Evolutionary conservation across 1,140 invertebrate species (phyloP).

Genomic region (Aphis craccivora): DNA sequence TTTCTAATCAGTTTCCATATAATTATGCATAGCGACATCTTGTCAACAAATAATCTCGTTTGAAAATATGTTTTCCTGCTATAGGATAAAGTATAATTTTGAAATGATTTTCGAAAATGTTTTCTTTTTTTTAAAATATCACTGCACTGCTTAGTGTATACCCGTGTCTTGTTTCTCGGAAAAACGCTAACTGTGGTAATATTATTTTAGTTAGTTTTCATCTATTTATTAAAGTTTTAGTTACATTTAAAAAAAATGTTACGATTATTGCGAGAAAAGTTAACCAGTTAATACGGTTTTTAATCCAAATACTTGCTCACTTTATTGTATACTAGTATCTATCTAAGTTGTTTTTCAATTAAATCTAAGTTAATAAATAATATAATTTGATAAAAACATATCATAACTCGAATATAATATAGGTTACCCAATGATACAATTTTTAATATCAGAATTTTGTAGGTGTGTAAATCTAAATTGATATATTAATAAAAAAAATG

Average conservation of each 20-base stretch:
- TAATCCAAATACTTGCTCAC: neutral
- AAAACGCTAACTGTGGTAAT: neutral
- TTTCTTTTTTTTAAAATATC: neutral
- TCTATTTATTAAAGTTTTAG: neutral
- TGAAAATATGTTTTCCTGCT: neutral
- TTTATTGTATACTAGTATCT: neutral
- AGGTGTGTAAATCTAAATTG: too few relatives aligned
- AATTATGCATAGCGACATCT: neutral
- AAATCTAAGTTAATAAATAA: neutral
- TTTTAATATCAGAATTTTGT: neutral
- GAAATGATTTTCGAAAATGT: neutral
- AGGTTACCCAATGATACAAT: neutral
- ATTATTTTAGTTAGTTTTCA: neutral
- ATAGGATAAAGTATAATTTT: neutral
- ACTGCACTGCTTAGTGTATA: neutral
- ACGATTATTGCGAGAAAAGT: neutral
- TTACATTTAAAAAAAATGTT: neutral
- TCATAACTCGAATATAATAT: neutral
- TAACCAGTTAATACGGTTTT: neutral
- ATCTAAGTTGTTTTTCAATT: neutral
- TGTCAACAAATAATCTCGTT: neutral
- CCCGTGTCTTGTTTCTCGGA: neutral
- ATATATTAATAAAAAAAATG: neutral
- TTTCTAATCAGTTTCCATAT: neutral
- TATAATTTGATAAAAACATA: neutral